phyloP scores from a whole-genome alignment of 2,797 vertebrate genomes.

The Bradypodion ventrale region DNA sequence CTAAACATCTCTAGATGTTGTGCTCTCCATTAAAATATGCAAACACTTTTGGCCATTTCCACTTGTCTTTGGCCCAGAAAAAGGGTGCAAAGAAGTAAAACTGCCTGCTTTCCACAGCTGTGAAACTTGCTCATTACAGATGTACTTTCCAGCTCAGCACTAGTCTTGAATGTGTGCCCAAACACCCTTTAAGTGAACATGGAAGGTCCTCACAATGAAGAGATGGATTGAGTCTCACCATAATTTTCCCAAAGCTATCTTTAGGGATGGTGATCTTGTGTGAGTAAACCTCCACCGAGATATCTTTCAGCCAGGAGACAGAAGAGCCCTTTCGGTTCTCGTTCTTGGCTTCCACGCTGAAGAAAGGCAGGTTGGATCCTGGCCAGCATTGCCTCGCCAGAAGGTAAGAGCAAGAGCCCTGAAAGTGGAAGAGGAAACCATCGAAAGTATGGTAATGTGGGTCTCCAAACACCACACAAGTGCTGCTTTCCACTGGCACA shows the following conservation, averaged over 20 bases:
- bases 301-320: conserved; percentile 94
- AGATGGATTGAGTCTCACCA: conserved; percentile 77
- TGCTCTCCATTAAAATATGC: background rate
- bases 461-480: conserved; percentile 97
- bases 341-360: conserved; percentile 97
- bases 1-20: background rate
- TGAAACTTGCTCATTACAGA: background rate
- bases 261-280: conserved; percentile 90
- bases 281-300: conserved; percentile 93
- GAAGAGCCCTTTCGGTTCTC: conserved; percentile 89
- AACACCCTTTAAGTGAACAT: background rate
- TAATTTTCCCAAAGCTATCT: conserved; percentile 86
- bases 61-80: too few relatives aligned
- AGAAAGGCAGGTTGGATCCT: conserved; percentile 87
- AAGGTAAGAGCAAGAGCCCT: conserved; percentile 97
- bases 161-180: background rate
- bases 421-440: conserved; percentile 98
- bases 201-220: background rate
- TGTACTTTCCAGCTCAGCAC: background rate
- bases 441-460: conserved; percentile 99
- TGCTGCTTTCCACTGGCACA: conserved; percentile 92
- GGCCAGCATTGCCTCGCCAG: conserved; percentile 93
- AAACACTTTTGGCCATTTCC: background rate
- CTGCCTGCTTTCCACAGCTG: background rate
- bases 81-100: background rate